Evolutionary conservation across 2,888 invertebrate genomes (phyloP).

Genomic region (Ophioninae sp.): DNA sequence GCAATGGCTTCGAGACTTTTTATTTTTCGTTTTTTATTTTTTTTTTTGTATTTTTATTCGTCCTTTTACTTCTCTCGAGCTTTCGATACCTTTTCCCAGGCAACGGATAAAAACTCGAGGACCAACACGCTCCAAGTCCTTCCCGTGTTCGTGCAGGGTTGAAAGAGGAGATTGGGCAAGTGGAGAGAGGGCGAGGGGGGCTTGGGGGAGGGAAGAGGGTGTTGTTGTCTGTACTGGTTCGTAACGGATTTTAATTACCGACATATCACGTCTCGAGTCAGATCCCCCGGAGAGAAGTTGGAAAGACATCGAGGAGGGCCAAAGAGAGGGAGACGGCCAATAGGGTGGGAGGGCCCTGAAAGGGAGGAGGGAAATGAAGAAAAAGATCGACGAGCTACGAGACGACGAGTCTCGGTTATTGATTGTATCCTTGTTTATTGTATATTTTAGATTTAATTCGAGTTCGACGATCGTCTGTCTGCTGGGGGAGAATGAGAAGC

Average conservation of each 20-base stretch:
- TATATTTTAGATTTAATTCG: constrained; percentile 81
- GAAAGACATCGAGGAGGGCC: constrained; percentile 36
- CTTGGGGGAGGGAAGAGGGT: constrained; percentile 20
- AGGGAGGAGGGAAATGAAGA: constrained; percentile 25
- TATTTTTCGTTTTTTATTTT: constrained; percentile 14
- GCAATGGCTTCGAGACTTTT: background rate
- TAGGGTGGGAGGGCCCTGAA: constrained; percentile 19
- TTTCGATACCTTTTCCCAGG: constrained; percentile 55
- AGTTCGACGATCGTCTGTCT: constrained; percentile 54
- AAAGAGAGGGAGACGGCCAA: constrained; percentile 19
- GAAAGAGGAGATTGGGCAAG: constrained; percentile 21
- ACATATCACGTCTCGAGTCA: constrained; percentile 70
- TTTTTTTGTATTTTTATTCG: background rate
- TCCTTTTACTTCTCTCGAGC: constrained; percentile 25
- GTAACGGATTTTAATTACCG: constrained; percentile 71
- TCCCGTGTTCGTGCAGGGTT: constrained; percentile 1
- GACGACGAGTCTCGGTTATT: constrained; percentile 73
- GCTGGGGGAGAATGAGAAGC: constrained; percentile 49
- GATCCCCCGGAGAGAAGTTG: constrained; percentile 58
- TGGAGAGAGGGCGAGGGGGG: background rate
- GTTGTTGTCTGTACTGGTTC: constrained; percentile 54
- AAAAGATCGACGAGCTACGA: constrained; percentile 33
- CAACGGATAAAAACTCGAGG: constrained; percentile 47
- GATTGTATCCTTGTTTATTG: constrained; percentile 80
- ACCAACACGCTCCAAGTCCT: constrained; percentile 32